These are phyloP conservation scores for Phrynocephalus forsythii DNA, from an alignment of 2,797 vertebrate genomes.

Conservation along the genomic window DNA sequence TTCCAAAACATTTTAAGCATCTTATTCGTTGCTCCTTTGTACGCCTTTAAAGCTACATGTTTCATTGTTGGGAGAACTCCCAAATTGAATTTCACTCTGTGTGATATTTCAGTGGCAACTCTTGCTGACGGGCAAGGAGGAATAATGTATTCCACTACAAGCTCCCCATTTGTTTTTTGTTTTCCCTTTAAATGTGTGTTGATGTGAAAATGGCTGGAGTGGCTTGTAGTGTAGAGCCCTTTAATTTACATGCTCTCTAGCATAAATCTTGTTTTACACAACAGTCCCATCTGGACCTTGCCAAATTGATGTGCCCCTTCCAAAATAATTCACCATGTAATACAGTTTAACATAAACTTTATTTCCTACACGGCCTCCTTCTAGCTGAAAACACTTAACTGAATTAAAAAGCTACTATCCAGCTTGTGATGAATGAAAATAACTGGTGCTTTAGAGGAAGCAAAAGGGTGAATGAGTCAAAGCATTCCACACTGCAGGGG, in stretches of 20 bases:
- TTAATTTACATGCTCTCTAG: conserved; percentile 26
- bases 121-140: neutral
- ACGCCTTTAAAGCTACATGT: neutral
- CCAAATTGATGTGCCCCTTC: conserved; percentile 9
- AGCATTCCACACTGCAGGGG: conserved; percentile 38
- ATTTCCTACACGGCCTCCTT: conserved; percentile 23
- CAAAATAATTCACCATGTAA: conserved; percentile 7
- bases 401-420: conserved; percentile 57
- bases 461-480: conserved; percentile 41
- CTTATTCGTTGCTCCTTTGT: neutral
- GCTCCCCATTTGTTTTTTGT: neutral
- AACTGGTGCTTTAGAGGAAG: conserved; percentile 37
- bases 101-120: neutral
- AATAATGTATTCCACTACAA: neutral
- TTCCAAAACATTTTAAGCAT: no score
- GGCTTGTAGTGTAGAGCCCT: neutral
- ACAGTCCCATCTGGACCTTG: conserved; percentile 36
- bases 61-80: neutral
- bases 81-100: neutral
- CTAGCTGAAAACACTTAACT: conserved; percentile 36
- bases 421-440: neutral
- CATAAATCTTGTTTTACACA: conserved; percentile 43
- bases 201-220: neutral
- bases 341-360: conserved; percentile 11
- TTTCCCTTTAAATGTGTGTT: conserved; percentile 19